Base-by-base conservation (phyloP, 1,140 invertebrate species). In the Magallana gigas region DNA sequence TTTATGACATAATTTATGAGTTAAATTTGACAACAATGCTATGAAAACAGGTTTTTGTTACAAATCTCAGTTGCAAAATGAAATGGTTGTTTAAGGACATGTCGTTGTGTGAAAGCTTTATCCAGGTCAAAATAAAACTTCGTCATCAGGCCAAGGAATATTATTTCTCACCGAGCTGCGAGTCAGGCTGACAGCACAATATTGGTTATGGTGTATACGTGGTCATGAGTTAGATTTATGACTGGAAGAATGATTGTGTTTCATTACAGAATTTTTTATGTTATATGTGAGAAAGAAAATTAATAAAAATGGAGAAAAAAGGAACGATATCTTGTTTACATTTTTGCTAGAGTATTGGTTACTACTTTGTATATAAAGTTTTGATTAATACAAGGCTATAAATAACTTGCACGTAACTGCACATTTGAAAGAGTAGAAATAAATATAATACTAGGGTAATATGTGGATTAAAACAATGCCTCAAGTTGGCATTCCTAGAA, bases 271-370 rank as follows among this genome's bases (percentile, higher is more conserved):
- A 29, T 76, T 76, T 76, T 76, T 29, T 29, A 76, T 76, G 68
- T 76, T 76, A 76, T 23, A 76, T 76, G 68, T 76, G 68, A 76
- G 68, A 76, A 76, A 76, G 68, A 76, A 76, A 71, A 71, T 48
- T 48, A 48, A 76, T 36, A 76, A 76, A 76, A 76, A 76, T 76
- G 68, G 68, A 76, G 29, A 29, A 48, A 76, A 76, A 76, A 64
- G 8, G 14, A 48, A 48, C 36, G 5, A 48, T 48, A 48, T 48
- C 36, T 48, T 48, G 36, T 48, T 48, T 48, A 48, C 23, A 23
- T 23, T 23, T 23, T 23, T 23, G 23, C 23, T 23, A 23, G 23
- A 23, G 23, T 48, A 48, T 48, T 48, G 36, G 36, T 48, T 48
- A 2, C 36, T 48, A 48, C 36, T 48, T 48, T 48, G 36, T 48